A percentile compares a stretch with the other conserved stretches of the same genome.
These are phyloP conservation scores for Trogon melanurus DNA, from an alignment of 2,113 vertebrate genomes.

Conservation along the genomic window DNA sequence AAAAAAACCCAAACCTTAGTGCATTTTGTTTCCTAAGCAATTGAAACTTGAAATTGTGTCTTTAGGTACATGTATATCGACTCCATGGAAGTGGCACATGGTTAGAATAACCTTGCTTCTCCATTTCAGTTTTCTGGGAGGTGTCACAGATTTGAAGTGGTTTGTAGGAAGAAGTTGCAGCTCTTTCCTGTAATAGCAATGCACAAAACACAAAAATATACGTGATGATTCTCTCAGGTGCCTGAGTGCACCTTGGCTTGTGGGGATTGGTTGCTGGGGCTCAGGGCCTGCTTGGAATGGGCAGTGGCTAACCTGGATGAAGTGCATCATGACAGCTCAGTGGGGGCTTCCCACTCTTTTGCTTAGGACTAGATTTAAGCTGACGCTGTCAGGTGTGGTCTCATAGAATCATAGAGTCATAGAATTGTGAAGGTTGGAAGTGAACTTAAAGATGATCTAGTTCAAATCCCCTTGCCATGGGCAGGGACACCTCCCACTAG, in stretches of 20 bases:
- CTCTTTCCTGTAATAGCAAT: neutral
- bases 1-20: too few species aligned
- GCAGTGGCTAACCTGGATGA: neutral
- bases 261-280: neutral
- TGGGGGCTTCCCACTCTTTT: fast-evolving
- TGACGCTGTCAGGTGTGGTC: fast-evolving
- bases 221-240: neutral
- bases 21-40: too few species aligned
- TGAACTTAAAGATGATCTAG: too few species aligned
- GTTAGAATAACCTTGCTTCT: neutral
- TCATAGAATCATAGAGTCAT: neutral
- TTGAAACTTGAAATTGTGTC: too few species aligned
- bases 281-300: neutral
- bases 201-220: neutral
- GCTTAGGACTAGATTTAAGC: neutral
- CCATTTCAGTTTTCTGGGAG: neutral
- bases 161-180: neutral
- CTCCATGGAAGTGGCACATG: neutral
- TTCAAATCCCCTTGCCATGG: too few species aligned
- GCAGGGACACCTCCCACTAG: too few species aligned
- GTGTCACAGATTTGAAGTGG: neutral
- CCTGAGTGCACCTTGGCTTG: neutral
- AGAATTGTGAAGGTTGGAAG: too few species aligned
- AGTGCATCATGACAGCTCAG: neutral
- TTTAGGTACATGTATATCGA: too few species aligned